These are phyloP conservation scores for Invenusta paracnida DNA, from an alignment of 2,888 invertebrate species.

Conservation along the genomic window DNA sequence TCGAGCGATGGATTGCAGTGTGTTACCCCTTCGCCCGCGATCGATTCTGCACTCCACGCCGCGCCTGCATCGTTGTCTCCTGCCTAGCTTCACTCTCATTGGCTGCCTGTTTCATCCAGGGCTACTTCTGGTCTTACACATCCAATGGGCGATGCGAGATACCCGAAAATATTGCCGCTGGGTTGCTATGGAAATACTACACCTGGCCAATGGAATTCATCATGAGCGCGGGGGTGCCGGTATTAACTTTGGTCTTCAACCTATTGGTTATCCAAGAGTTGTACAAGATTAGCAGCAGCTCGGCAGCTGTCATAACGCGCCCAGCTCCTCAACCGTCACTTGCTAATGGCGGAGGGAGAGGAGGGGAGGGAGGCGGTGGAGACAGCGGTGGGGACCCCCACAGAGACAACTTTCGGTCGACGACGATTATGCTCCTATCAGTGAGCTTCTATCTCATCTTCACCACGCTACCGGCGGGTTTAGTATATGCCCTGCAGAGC, in stretches of 20 bases:
- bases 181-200: constrained; percentile 51
- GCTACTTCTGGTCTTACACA: constrained; percentile 56
- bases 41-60: constrained; percentile 53
- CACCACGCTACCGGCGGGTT: constrained; percentile 57
- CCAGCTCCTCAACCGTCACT: neutral
- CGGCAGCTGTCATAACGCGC: neutral
- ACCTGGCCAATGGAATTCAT: constrained; percentile 55
- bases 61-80: constrained; percentile 51
- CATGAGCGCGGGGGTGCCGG: constrained; percentile 55
- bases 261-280: constrained; percentile 57
- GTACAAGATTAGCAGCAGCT: constrained; percentile 47
- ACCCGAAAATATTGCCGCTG: constrained; percentile 46
- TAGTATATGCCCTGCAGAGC: constrained; percentile 53
- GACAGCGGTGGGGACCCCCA: constrained; percentile 42
- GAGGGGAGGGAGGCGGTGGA: neutral
- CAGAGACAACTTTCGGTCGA: constrained; percentile 51
- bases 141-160: constrained; percentile 50
- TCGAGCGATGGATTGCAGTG: constrained; percentile 58
- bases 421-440: constrained; percentile 56
- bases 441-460: constrained; percentile 60
- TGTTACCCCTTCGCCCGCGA: constrained; percentile 55
- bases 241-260: constrained; percentile 56
- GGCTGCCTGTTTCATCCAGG: constrained; percentile 52
- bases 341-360: neutral
- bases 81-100: constrained; percentile 49